Conservation (phyloP, 2,888 invertebrate genomes). For the Chymomyza fuscimana region DNA sequence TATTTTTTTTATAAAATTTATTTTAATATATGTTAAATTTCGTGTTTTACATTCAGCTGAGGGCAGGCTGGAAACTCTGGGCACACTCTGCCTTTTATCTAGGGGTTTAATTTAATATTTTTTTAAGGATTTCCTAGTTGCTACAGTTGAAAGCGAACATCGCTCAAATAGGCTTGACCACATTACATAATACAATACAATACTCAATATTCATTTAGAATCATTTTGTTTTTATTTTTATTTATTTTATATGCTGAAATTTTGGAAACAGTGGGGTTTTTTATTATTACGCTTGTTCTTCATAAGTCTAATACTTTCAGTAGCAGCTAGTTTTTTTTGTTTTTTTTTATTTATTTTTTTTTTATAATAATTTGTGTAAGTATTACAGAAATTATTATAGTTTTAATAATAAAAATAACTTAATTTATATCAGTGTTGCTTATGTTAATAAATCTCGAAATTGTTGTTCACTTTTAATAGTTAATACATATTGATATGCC, state of each 20-base stretch:
- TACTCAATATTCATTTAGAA: slow-evolving; percentile 30
- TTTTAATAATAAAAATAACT: slow-evolving; percentile 58
- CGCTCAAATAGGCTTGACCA: slow-evolving; percentile 70
- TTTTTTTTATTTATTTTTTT: slow-evolving; percentile 18
- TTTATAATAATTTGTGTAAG: slow-evolving; percentile 36
- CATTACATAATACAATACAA: slow-evolving; percentile 46
- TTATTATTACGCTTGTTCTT: slow-evolving; percentile 45
- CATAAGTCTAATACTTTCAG: slow-evolving; percentile 62
- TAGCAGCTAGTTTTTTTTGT: slow-evolving; percentile 18
- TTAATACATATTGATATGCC: slow-evolving; percentile 45
- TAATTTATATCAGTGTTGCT: slow-evolving; percentile 70
- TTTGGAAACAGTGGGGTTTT: slow-evolving; percentile 55
- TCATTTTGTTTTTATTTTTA: slow-evolving; percentile 22
- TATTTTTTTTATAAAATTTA: slow-evolving; percentile 1
- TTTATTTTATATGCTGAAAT: slow-evolving; percentile 34
- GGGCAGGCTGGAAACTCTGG: background rate
- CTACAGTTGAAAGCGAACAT: slow-evolving; percentile 76
- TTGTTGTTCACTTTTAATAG: slow-evolving; percentile 44
- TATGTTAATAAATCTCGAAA: slow-evolving; percentile 52
- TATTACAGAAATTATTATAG: slow-evolving; percentile 44
- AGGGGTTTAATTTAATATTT: background rate
- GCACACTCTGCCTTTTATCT: background rate
- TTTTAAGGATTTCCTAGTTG: slow-evolving; percentile 55
- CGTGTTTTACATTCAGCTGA: background rate
- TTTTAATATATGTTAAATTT: background rate